Evolutionary conservation across 2,113 vertebrate species (phyloP), one percentile per base, ranked within the genome.

Genomic region (Pituophis catenifer): DNA sequence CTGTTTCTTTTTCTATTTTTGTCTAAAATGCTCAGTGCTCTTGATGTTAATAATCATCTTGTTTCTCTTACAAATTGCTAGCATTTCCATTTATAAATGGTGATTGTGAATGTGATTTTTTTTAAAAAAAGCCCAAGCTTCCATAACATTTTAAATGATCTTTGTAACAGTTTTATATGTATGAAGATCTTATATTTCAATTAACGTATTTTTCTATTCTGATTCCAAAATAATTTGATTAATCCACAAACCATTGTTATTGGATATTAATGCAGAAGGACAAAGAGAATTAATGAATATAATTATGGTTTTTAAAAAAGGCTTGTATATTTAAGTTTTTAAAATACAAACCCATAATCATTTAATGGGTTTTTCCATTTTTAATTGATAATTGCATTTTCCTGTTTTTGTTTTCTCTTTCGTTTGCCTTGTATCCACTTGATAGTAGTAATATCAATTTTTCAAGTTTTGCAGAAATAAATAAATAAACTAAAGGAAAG

Each of bases 401-500:
- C 33, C 8, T 9, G 1, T 38, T 81, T 38, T 91, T 15, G 1
- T 21, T 53, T 58, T 12, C 0, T 89, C 33, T 38, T 92, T 11
- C 85, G 1, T 24, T 86, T 10, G 24, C 2, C 6, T 88, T 6
- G 11, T 1, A 50, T 44, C 92, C 7, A 93, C 91, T 75, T 86
- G 62, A 13, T 57, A 87, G 58, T 92, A 87, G 52, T 50, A 87
- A 90, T 88, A 10, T 24, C 5, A 26, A 19, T 86, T 11, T 88
- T 92, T 52, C 21, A 90, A 0, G 0, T 90, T 38, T 62, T 88
- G 54, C 26, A 87, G 44, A 90, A 62, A 17, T 54, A 50, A 53
- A 48, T 86, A 44, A 93, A 75, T 38, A 88, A 50, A 91, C 88
- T 94, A 24, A 95, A 92, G 54, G 87, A 17, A 90, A 87, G 92